A percentile compares a stretch with the other conserved stretches of the same genome.
Conservation (phyloP, 2,113 vertebrate genomes). For the Mormyrus lacerda region DNA sequence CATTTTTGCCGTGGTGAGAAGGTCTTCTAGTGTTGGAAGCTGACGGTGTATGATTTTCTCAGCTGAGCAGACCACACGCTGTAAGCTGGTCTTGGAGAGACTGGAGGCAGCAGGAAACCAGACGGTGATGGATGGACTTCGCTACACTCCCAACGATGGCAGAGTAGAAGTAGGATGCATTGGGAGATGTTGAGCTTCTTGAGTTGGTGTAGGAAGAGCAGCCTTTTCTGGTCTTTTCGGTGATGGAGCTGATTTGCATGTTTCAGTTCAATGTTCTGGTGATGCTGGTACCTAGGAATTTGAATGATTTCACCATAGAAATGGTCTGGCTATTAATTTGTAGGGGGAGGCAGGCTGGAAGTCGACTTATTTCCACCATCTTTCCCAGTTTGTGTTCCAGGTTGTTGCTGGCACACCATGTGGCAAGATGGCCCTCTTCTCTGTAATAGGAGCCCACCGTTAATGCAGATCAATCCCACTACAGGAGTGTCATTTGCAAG, state of each 20-base stretch:
- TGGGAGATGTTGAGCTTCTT: not conserved
- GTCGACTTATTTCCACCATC: not conserved
- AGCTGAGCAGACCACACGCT: not conserved
- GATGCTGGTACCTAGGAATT: not conserved
- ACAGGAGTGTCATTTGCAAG: not conserved
- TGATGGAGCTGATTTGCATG: not conserved
- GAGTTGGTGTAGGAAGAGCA: not conserved
- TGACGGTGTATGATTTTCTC: not conserved
- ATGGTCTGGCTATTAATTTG: not conserved
- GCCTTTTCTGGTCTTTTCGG: not conserved
- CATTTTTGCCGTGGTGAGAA: not conserved
- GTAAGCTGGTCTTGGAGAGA: not conserved
- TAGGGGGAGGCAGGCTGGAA: not conserved
- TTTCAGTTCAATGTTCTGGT: not conserved
- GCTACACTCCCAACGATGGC: not conserved
- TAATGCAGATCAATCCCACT: not conserved
- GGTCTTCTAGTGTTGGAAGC: not conserved
- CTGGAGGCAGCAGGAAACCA: not conserved
- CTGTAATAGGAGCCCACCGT: not conserved
- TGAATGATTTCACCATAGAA: not conserved
- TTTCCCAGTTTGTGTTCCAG: not conserved
- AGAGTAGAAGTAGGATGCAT: not conserved
- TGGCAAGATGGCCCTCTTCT: not conserved
- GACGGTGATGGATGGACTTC: not conserved
- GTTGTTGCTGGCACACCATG: not conserved